phyloP scores from a whole-genome alignment of 2,888 invertebrate species.

The Lathronympha strigana region DNA sequence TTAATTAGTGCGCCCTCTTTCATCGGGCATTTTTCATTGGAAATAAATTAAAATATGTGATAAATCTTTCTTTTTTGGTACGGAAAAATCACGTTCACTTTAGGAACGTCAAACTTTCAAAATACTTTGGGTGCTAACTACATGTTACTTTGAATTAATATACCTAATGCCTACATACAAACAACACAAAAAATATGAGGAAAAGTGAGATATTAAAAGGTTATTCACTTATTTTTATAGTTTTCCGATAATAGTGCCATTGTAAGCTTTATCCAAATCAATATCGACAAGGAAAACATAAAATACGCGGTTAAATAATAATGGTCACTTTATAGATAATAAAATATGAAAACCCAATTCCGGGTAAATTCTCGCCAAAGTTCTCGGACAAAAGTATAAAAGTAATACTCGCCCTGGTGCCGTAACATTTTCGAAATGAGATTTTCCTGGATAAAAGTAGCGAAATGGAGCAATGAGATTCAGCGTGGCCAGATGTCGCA shows the following conservation, averaged over 20 bases:
- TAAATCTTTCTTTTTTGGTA: too few relatives aligned
- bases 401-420: conserved; percentile 60
- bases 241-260: neutral
- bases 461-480: conserved; percentile 66
- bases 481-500: conserved; percentile 61
- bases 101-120: too few relatives aligned
- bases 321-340: conserved; percentile 36
- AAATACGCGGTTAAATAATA: too few relatives aligned
- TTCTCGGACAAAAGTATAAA: conserved; percentile 49
- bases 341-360: conserved; percentile 49
- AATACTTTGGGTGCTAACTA: too few relatives aligned
- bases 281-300: conserved; percentile 30
- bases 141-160: too few relatives aligned
- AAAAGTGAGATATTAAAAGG: neutral
- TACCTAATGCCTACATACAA: neutral
- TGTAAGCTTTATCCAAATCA: conserved; percentile 25
- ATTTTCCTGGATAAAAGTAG: conserved; percentile 59
- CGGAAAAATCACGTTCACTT: too few relatives aligned
- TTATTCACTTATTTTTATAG: conserved; percentile 19
- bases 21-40: too few relatives aligned
- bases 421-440: conserved; percentile 58
- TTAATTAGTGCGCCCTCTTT: too few relatives aligned
- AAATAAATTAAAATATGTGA: too few relatives aligned
- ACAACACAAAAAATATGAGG: neutral
- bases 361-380: conserved; percentile 46